phyloP scores from a whole-genome alignment of 2,797 vertebrate genomes.

The Schizopygopsis pylzovi region DNA sequence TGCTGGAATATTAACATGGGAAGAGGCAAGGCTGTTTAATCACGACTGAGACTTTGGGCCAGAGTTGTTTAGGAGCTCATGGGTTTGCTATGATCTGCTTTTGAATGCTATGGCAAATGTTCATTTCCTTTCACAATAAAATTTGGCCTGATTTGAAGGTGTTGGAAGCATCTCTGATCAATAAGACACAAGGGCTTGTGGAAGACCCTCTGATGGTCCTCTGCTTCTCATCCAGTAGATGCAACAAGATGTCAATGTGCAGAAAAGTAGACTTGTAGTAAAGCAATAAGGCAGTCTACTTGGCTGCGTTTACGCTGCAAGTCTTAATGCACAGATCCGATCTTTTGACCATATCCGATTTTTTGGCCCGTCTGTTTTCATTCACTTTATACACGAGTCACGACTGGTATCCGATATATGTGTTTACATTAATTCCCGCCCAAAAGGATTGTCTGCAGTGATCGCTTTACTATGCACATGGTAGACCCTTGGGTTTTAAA shows the following conservation, averaged over 20 bases:
- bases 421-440: too few relatives aligned
- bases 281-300: not conserved
- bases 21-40: constrained; percentile 80
- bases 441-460: too few relatives aligned
- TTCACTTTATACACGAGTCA: too few relatives aligned
- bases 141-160: not conserved
- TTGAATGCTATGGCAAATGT: constrained; percentile 13
- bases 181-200: not conserved
- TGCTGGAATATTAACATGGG: constrained; percentile 94
- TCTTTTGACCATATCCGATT: too few relatives aligned
- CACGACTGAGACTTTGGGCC: constrained; percentile 77
- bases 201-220: not conserved
- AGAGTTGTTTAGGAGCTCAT: constrained; percentile 18
- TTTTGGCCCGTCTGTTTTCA: too few relatives aligned
- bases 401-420: too few relatives aligned
- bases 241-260: not conserved
- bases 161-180: not conserved
- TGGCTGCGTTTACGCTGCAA: too few relatives aligned
- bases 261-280: not conserved
- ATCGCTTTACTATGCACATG: too few relatives aligned
- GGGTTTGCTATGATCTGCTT: constrained; percentile 41
- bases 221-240: not conserved
- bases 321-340: too few relatives aligned
- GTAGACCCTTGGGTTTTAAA: too few relatives aligned
- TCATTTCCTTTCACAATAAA: not conserved